phyloP scores from a whole-genome alignment of 2,888 invertebrate species.

The Sphaeridia pumilis region DNA sequence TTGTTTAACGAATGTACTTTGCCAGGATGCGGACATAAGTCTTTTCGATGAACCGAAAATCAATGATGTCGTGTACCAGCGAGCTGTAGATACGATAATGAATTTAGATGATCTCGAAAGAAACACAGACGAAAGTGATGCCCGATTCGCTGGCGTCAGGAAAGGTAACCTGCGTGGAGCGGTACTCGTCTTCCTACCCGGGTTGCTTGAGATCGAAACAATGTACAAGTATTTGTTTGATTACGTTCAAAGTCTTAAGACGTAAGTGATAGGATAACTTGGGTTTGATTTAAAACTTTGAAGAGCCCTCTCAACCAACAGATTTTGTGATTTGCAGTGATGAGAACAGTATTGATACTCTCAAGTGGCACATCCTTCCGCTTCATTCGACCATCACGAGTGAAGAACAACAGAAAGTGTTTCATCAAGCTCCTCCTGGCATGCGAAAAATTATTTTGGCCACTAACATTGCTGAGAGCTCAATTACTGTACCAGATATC shows the following conservation, averaged over 20 bases:
- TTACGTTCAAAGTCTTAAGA: too few relatives aligned
- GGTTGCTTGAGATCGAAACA: slow-evolving; percentile 53
- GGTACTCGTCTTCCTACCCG: slow-evolving; percentile 81
- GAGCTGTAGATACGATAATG: slow-evolving; percentile 51
- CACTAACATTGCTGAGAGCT: slow-evolving; percentile 87
- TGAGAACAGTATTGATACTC: slow-evolving; percentile 7
- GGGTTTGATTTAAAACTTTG: neutral
- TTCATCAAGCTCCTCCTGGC: slow-evolving; percentile 50
- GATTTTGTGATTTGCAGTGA: slow-evolving; percentile 5
- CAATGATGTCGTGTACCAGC: slow-evolving; percentile 48
- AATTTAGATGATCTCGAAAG: slow-evolving; percentile 55
- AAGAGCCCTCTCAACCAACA: neutral
- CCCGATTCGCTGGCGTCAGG: neutral
- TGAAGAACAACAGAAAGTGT: slow-evolving; percentile 59
- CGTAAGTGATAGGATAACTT: too few relatives aligned
- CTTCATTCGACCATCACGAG: slow-evolving; percentile 66
- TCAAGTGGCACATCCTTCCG: slow-evolving; percentile 36
- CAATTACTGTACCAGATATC: slow-evolving; percentile 78
- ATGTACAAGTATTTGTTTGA: slow-evolving; percentile 33
- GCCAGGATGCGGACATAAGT: neutral
- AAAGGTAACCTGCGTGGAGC: slow-evolving; percentile 44
- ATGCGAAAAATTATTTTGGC: slow-evolving; percentile 72
- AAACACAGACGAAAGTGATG: slow-evolving; percentile 32
- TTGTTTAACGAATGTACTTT: neutral
- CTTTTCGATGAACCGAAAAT: slow-evolving; percentile 47